Conservation (phyloP, 1,140 invertebrate species). For the Batillaria attramentaria region DNA sequence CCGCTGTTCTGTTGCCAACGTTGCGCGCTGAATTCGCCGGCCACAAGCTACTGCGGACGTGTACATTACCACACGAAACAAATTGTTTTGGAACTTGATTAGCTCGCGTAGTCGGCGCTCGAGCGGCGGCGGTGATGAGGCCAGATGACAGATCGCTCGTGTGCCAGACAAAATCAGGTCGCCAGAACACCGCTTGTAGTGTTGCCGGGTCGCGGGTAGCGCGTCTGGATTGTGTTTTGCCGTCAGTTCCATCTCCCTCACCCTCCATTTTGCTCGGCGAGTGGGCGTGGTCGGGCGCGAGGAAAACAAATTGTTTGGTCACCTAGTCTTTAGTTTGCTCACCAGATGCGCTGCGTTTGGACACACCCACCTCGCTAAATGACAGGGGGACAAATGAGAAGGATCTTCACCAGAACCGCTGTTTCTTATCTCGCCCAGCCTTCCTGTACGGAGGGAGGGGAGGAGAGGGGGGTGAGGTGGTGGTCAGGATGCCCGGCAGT, state of each 20-base stretch:
- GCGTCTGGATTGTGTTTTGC: constrained; percentile 13
- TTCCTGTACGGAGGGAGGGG: neutral
- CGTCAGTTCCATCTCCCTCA: constrained; percentile 6
- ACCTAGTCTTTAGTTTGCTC: neutral
- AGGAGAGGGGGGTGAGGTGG: neutral
- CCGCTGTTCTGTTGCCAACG: neutral
- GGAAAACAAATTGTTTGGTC: constrained; percentile 37
- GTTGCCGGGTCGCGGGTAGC: no score
- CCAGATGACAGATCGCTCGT: constrained; percentile 34
- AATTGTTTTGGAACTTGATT: constrained; percentile 37
- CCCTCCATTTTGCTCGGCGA: neutral
- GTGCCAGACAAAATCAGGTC: no score
- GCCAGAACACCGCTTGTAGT: no score
- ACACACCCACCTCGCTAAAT: constrained; percentile 4
- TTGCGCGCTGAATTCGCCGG: constrained; percentile 8
- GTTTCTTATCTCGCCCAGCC: neutral
- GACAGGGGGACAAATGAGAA: neutral
- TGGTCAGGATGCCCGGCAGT: no score
- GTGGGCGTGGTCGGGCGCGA: neutral
- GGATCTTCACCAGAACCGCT: neutral
- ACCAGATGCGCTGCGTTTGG: constrained; percentile 17
- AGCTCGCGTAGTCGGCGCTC: constrained; percentile 29
- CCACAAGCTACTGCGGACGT: neutral
- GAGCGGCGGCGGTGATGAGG: constrained; percentile 31
- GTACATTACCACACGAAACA: constrained; percentile 27